These are phyloP conservation scores for Acanthiza pusilla DNA, from an alignment of 2,797 vertebrate genomes.

Conservation along the genomic window DNA sequence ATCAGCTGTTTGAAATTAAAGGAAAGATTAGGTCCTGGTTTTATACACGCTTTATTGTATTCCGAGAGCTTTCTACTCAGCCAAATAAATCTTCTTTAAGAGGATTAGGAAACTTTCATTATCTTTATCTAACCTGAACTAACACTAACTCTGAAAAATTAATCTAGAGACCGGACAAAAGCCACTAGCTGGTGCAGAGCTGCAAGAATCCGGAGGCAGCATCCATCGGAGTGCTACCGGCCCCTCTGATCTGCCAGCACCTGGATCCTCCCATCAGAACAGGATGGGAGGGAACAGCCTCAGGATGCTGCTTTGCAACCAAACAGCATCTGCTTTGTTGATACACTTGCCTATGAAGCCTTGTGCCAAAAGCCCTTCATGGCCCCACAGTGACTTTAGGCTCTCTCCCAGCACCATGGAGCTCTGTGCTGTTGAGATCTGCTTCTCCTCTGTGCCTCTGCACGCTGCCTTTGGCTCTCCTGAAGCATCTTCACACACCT, in stretches of 20 bases:
- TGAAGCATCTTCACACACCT: accelerated
- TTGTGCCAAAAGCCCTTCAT: background rate
- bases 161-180: conserved; percentile 75
- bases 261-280: background rate
- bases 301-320: background rate
- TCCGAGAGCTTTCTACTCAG: conserved; percentile 79
- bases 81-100: conserved; percentile 81
- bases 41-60: conserved; percentile 80
- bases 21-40: conserved; percentile 82
- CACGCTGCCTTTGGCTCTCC: background rate
- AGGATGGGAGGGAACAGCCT: background rate
- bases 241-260: background rate
- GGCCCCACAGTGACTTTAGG: background rate
- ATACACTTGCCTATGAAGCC: background rate
- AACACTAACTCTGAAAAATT: conserved; percentile 78
- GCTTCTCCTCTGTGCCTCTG: background rate
- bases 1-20: conserved; percentile 89
- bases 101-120: conserved; percentile 81
- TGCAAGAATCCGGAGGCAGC: background rate
- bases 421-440: background rate
- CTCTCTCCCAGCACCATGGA: background rate
- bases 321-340: background rate
- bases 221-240: background rate
- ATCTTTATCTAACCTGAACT: conserved; percentile 81
- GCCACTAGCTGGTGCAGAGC: conserved; percentile 37